Base-by-base conservation (phyloP, 2,888 invertebrate genomes). In the Epirrita christyi region DNA sequence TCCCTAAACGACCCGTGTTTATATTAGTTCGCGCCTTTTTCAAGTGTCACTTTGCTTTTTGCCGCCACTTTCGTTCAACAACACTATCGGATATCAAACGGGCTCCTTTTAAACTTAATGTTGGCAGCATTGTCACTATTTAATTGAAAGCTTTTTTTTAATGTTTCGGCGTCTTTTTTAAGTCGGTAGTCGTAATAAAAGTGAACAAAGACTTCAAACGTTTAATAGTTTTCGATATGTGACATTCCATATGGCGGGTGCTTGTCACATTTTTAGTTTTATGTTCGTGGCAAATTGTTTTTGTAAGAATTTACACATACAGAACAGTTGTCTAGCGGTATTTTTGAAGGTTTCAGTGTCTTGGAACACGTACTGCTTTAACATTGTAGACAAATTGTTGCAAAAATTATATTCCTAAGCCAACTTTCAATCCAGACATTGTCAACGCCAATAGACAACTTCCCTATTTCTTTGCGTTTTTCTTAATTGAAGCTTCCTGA, bases 11-110 rank as follows among this genome's bases (percentile, higher is more conserved):
- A 70, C 72, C 73, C 73, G 72, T 88, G 88, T 89, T 89, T 89
- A 88, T 85, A 83, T 85, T 85, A 81, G 84, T 88, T 91, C 83
- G 86, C 88, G 90, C 89, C 88, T 86, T 89, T 88, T 90, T 89
- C 88, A 85, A 92, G 90, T 90, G 90, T 89, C 91, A 90, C 90
- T 91, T 89, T 87, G 84, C 87, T 85, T 84, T 88, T 85, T 85
- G 84, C 86, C 85, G 86, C 85, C 85, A 80, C 81, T 84, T 64
- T 79, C 73, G 75, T 73, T 74, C 73, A 80, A 85, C 91, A 91
- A 91, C 86, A 76, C 85, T 92, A 92, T 92, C 91, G 81, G 79
- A 88, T 92, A 88, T 92, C 91, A 92, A 92, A 92, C 81, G 88
- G 73, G 71, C 70, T 68, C 71, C 73, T 73, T 68, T 67, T 63